A percentile compares a stretch with the other conserved stretches of the same genome.
phyloP scores from a whole-genome alignment of 2,888 invertebrate species.

The Nephrotoma flavescens region DNA sequence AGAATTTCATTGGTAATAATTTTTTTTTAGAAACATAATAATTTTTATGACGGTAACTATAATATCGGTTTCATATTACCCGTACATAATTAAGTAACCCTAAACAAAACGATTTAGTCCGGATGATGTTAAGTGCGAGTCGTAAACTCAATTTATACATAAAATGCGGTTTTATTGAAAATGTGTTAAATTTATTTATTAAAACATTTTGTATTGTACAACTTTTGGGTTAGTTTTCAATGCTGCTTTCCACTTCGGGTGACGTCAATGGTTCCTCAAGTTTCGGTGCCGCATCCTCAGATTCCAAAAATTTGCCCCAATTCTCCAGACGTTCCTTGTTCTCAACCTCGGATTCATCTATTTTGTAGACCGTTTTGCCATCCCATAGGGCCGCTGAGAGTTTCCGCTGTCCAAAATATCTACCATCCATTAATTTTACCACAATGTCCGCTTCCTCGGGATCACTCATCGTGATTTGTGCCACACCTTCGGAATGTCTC shows the following conservation, averaged over 20 bases:
- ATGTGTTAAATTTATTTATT: neutral
- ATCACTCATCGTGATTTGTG: slow-evolving; percentile 77
- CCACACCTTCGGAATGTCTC: slow-evolving; percentile 89
- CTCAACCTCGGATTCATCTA: slow-evolving; percentile 83
- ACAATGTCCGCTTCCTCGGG: slow-evolving; percentile 87
- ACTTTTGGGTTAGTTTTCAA: neutral
- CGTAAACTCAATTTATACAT: neutral
- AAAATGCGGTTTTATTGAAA: neutral
- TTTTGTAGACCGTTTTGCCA: slow-evolving; percentile 73
- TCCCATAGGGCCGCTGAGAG: slow-evolving; percentile 87
- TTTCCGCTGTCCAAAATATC: slow-evolving; percentile 79
- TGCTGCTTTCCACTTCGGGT: neutral
- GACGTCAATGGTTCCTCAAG: neutral
- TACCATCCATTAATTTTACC: slow-evolving; percentile 69
- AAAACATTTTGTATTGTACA: neutral
- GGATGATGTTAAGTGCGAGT: too few relatives aligned
- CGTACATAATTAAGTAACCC: neutral
- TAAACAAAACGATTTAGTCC: neutral
- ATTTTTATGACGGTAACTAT: neutral
- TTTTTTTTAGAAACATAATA: too few relatives aligned
- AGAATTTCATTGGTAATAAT: too few relatives aligned
- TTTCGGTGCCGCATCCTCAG: slow-evolving; percentile 21
- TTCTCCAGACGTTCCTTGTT: slow-evolving; percentile 63
- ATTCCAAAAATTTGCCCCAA: slow-evolving; percentile 75
- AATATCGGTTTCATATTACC: neutral